Evolutionary conservation across 2,888 invertebrate genomes (phyloP), one percentile per base, ranked within the genome.

Genomic region (Drosophila imparisetae): DNA sequence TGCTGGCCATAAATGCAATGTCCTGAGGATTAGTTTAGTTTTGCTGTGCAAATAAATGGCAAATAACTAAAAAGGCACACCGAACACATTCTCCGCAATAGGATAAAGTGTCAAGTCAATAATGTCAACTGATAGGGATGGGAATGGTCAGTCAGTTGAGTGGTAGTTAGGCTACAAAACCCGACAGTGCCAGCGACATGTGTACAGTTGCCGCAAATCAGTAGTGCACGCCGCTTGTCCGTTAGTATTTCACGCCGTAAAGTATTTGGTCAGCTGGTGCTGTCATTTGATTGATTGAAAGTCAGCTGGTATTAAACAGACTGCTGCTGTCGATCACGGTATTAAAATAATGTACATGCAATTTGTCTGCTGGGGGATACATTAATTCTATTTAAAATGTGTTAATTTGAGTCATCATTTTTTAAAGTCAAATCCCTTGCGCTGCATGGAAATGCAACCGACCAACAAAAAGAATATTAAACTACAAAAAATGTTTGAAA

Each of bases 381-480:
- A 75, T 72, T 75, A 78, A 80, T 78, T 42, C 21, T 30, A 30
- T 57, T 42, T 57, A 4, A 42, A 77, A 83, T 72, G 60, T 69
- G 78, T 86, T 80, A 72, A 86, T 78, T 83, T 66, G 62, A 83
- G 72, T 75, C 78, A 80, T 80, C 72, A 80, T 83, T 83, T 45
- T 40, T 40, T 42, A 42, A 40, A 29, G 66, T 55, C 77, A 80
- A 82, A 80, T 86, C 81, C 82, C 79, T 48, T n/a, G 72, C 36
- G 75, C 45, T 75, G 75, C 54, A 40, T 45, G 34, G 27, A n/a
- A 62, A 59, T 53, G 29, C 52, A 15, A 27, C 21, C 29, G 49
- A 64, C 38, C 59, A 61, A 55, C 53, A 61, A 50, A 42, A 45
- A 45, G 15, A 24, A 66, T 61, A 65, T 50, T 36, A 18, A 60